Evolutionary conservation across 2,113 vertebrate genomes (phyloP).

Genomic region (Rhabdomys dilectus): DNA sequence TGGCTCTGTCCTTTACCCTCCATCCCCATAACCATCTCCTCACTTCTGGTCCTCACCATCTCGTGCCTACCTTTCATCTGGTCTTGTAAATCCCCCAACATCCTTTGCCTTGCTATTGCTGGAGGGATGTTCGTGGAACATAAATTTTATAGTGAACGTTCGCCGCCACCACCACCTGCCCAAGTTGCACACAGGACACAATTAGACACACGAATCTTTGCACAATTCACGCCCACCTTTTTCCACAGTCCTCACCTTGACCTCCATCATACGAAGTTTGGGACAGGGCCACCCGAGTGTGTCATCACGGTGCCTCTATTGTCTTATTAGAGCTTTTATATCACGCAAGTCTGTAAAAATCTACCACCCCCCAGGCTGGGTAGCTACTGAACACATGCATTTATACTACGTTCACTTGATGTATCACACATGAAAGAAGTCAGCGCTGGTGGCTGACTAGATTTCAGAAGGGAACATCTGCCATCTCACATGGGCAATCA

Average conservation of each 20-base stretch:
- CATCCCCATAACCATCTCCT: neutral
- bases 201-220: neutral
- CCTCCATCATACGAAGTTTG: neutral
- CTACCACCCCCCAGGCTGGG: neutral
- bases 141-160: neutral
- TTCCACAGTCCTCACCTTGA: neutral
- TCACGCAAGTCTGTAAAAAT: neutral
- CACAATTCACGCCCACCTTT: neutral
- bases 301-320: neutral
- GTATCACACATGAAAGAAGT: neutral
- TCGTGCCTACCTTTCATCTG: slow-evolving; percentile 8
- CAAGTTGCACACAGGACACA: neutral
- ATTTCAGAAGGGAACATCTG: neutral
- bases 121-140: neutral
- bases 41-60: neutral
- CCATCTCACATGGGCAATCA: neutral
- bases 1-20: neutral
- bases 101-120: neutral
- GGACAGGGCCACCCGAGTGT: neutral
- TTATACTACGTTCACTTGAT: neutral
- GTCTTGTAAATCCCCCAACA: neutral
- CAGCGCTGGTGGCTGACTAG: neutral
- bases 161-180: no score
- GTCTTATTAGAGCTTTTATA: neutral
- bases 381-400: neutral